Percentiles rank a stretch among this genome's conserved stretches.
These are phyloP conservation scores for Pycnonotus jocosus DNA, from an alignment of 2,113 vertebrate genomes.

Conservation along the genomic window DNA sequence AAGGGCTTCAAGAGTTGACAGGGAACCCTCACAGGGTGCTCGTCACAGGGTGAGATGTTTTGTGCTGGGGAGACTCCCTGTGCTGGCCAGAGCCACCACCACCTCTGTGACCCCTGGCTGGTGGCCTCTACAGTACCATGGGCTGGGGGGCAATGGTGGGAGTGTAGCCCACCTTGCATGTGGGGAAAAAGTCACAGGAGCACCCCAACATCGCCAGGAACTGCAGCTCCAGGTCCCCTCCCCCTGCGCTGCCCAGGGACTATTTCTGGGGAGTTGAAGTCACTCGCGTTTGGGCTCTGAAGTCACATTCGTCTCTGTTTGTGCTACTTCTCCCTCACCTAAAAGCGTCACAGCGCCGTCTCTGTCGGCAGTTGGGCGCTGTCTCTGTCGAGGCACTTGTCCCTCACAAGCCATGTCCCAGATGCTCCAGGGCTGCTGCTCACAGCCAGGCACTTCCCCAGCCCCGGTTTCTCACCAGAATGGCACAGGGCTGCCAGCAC, in stretches of 20 bases:
- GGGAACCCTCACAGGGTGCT: neutral
- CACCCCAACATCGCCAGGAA: neutral
- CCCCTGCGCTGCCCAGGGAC: neutral
- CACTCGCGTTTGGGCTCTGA: neutral
- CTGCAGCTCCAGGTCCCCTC: neutral
- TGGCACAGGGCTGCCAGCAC: neutral
- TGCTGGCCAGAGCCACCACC: neutral
- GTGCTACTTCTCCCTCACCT: neutral
- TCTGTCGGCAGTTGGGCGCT: neutral
- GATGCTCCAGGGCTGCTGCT: neutral
- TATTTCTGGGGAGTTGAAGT: neutral
- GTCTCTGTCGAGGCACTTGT: neutral
- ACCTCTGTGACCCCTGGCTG: neutral
- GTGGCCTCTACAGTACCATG: neutral
- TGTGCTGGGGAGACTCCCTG: neutral
- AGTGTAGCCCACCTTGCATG: accelerated
- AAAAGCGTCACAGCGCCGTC: neutral
- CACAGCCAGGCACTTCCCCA: neutral
- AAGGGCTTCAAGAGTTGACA: accelerated
- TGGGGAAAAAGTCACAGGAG: neutral
- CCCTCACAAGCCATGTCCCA: neutral
- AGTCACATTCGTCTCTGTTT: neutral
- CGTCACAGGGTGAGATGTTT: neutral
- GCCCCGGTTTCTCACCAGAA: neutral
- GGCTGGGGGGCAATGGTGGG: neutral